These are phyloP conservation scores for Zoroaster sp. DNA, from an alignment of 53 echinoderm and acorn worm genomes.

Conservation along the genomic window DNA sequence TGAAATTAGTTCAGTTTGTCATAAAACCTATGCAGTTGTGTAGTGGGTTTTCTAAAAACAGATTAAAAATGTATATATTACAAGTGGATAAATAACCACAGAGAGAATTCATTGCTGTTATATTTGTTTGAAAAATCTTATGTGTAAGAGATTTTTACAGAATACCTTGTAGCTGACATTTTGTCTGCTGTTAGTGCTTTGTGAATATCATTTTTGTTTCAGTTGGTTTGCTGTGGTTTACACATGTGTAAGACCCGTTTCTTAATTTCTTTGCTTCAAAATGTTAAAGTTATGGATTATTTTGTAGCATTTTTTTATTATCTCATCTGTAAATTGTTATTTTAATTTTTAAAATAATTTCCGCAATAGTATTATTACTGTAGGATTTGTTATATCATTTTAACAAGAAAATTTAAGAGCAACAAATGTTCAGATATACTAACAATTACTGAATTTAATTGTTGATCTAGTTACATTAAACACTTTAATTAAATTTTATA, in stretches of 20 bases:
- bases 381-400: too few relatives aligned
- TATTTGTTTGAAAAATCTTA: background rate
- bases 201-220: background rate
- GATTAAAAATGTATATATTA: background rate
- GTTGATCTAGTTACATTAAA: too few relatives aligned
- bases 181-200: background rate
- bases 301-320: too few relatives aligned
- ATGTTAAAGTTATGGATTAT: background rate
- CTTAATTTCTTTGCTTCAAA: background rate
- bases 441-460: too few relatives aligned
- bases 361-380: background rate
- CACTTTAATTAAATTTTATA: too few relatives aligned
- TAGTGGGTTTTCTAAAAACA: background rate
- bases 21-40: slow-evolving; percentile 44
- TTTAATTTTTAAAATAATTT: too few relatives aligned
- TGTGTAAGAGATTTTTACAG: background rate
- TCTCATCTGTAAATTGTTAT: too few relatives aligned
- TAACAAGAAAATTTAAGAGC: too few relatives aligned
- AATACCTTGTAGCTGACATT: background rate
- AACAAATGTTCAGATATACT: too few relatives aligned
- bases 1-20: background rate
- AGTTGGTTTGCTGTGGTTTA: background rate
- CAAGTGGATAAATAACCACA: too few relatives aligned
- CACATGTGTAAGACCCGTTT: background rate
- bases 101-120: background rate